Conservation (phyloP, 2,888 invertebrate genomes). For the Charanyca ferruginea region DNA sequence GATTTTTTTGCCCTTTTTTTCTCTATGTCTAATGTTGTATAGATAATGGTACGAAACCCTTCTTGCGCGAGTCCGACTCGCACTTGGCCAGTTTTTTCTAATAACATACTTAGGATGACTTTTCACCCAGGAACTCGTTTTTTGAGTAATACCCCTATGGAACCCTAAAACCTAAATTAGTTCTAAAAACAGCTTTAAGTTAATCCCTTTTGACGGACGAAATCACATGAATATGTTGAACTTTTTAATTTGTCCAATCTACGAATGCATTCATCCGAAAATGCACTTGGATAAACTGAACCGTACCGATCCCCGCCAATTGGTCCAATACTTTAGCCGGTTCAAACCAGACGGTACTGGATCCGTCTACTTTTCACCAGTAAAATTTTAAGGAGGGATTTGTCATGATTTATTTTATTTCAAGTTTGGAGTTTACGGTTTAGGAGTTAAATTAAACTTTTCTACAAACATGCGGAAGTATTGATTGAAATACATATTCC, state of each 20-base stretch:
- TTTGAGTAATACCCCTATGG: too few species aligned
- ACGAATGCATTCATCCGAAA: slow-evolving; percentile 61
- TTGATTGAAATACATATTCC: slow-evolving; percentile 41
- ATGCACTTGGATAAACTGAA: slow-evolving; percentile 67
- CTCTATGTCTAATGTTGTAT: too few species aligned
- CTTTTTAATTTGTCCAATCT: slow-evolving; percentile 70
- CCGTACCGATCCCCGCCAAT: slow-evolving; percentile 60
- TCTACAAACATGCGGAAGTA: slow-evolving; percentile 3
- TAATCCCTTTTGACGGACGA: slow-evolving; percentile 59
- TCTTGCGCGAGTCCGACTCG: too few species aligned
- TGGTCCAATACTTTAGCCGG: slow-evolving; percentile 64
- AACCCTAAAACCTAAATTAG: slow-evolving; percentile 35
- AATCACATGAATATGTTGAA: slow-evolving; percentile 57
- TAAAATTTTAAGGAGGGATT: slow-evolving; percentile 60
- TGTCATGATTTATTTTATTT: slow-evolving; percentile 62
- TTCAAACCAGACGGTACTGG: slow-evolving; percentile 57
- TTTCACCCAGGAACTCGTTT: too few species aligned
- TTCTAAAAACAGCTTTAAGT: slow-evolving; percentile 43
- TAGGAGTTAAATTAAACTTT: slow-evolving; percentile 44
- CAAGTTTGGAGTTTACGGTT: slow-evolving; percentile 39
- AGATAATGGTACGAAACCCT: too few species aligned
- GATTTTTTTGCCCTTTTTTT: too few species aligned
- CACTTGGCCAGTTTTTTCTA: too few species aligned
- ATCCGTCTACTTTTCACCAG: slow-evolving; percentile 61
- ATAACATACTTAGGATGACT: too few species aligned